phyloP scores from a whole-genome alignment of 2,888 invertebrate genomes.

The Andrena flavipes region DNA sequence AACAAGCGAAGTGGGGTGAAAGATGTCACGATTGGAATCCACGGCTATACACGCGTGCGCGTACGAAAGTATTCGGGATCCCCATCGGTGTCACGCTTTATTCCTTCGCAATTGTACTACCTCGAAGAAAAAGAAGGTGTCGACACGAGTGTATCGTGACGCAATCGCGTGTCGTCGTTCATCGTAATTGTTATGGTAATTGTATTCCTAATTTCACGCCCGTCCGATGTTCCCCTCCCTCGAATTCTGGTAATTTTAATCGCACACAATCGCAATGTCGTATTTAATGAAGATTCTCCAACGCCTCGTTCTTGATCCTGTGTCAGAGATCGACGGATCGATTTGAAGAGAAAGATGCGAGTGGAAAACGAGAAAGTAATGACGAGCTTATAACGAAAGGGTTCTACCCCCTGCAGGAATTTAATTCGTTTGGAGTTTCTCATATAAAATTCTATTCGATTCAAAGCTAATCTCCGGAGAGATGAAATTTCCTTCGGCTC shows the following conservation, averaged over 20 bases:
- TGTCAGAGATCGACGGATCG: neutral
- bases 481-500: neutral
- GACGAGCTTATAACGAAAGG: neutral
- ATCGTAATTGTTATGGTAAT: conserved; percentile 64
- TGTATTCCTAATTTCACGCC: conserved; percentile 61
- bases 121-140: conserved; percentile 59
- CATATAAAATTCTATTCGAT: neutral
- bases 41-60: conserved; percentile 31
- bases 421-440: neutral
- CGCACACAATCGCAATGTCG: conserved; percentile 25
- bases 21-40: conserved; percentile 29
- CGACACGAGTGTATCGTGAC: conserved; percentile 47
- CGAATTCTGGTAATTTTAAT: conserved; percentile 43
- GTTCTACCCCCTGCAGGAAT: neutral
- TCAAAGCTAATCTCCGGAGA: neutral
- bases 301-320: conserved; percentile 20
- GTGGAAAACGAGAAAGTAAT: neutral
- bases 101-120: conserved; percentile 59
- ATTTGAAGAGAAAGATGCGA: neutral
- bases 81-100: conserved; percentile 44
- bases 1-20: conserved; percentile 3
- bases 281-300: conserved; percentile 31
- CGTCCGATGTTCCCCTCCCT: conserved; percentile 18
- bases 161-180: conserved; percentile 50
- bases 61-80: conserved; percentile 47